Base-by-base conservation (phyloP, 2,113 vertebrate species). In the Lophochroa leadbeateri region DNA sequence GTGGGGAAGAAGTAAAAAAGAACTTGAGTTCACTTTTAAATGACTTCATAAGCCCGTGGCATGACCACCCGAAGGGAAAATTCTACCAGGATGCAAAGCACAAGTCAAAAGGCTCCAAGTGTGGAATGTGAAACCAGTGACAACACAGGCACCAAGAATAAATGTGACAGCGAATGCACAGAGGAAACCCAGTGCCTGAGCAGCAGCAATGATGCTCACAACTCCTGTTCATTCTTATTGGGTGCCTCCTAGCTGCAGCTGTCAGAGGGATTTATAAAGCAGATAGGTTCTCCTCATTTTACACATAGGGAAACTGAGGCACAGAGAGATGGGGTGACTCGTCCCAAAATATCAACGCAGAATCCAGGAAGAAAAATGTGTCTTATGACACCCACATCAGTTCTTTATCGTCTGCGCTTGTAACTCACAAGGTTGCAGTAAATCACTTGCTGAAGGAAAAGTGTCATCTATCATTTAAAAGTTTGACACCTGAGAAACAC, bases 201-300 rank as follows among this genome's bases (percentile, higher is more conserved):
- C 1, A 7, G 75, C 17, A 74, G 39, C 63, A 65, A 10, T 49
- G 79, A 19, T 6, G 13, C n/a, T 63, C 84, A 44, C 57, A 90
- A 0, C 2, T 27, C 43, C 55, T 0, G 0, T 1, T 43, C 23
- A 2, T n/a, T 35, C 68, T 69, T 6, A 9, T 4, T 55, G 25
- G 20, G 2, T 47, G 37, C 27, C 49, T 86, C 19, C n/a, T 37
- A 61, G 27, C 44, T 79, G 55, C 43, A 72, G 63, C 58, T 82
- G 28, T 69, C 10, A 1, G 13, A 85, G 7, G 28, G 46, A 23
- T 43, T 69, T 61, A 20, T 41, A 55, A 83, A 72, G 29, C 46
- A 50, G 9, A n/a, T 9, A 17, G 9, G 37, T 4, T 64, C 13
- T 53, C 27, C 14, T 17, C 8, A 9, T 82, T 81, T 60, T 60